Base-by-base conservation (phyloP, 2,797 vertebrate species). In the Cercopithecus neglectus region DNA sequence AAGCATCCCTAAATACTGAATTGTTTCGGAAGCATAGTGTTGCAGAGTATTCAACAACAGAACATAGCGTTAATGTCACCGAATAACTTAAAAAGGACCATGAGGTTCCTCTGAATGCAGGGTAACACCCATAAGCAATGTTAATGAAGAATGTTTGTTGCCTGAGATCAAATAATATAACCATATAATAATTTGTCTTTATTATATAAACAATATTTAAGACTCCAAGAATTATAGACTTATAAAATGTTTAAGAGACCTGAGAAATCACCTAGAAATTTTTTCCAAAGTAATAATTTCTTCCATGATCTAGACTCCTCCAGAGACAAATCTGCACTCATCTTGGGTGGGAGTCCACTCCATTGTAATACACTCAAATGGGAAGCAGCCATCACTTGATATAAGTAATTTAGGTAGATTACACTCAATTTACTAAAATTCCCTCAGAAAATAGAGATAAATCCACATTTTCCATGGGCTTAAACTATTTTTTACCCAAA, bases 391-490 rank as follows among this genome's bases (percentile, higher is more conserved):
- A 94, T 64, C 39, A 70, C 30, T 94, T 41, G 4, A 79, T 41
- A 76, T 24, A 87, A 70, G 8, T 91, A 95, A 81, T 94, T 95
- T 55, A 92, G 50, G 21, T 30, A 84, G 33, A 88, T 14, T 16
- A 96, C 88, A 96, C 33, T 79, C 19, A 89, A 59, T 89, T 96
- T 94, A 59, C 7, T 81, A 84, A 39, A 89, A 92, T 84, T 84
- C 1, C 28, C 50, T 88, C 46, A 80, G 36, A 93, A 92, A 93
- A 90, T 28, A 93, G 8, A 94, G 12, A 76, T 21, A 85, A 82
- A 64, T 81, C 10, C 22, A 76, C 57, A 88, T 92, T 76, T 97
- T 91, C 14, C 26, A 89, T 21, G 75, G 33, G 26, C 28, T 94
- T 83, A 88, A 91, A 64, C 39, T 10, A 89, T 50, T 95, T 95